Conservation (phyloP, 2,888 invertebrate species). For the Trichogramma dendrolimi region DNA sequence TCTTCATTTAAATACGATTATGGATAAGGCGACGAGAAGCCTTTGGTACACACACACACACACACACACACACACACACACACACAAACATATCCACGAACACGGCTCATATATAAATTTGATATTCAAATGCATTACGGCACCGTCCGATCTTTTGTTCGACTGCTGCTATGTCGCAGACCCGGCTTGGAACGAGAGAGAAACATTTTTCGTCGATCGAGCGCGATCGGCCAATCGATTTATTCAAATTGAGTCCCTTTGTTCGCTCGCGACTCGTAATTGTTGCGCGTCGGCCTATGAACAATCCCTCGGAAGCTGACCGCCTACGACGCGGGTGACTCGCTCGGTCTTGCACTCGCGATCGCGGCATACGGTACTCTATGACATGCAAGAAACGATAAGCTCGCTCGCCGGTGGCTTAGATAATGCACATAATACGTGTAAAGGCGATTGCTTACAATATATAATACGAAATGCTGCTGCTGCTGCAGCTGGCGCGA, state of each 20-base stretch:
- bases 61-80: background rate
- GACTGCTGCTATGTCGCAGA: conserved; percentile 32
- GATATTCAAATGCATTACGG: conserved; percentile 48
- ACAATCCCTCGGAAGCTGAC: too few species aligned
- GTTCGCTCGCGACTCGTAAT: conserved; percentile 11
- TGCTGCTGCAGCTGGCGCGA: too few species aligned
- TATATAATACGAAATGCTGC: too few species aligned
- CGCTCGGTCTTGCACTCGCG: background rate
- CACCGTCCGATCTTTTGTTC: conserved; percentile 45
- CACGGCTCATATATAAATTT: conserved; percentile 43
- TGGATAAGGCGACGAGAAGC: conserved; percentile 45
- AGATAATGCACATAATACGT: too few species aligned
- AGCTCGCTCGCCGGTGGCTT: conserved; percentile 2
- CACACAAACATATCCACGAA: background rate
- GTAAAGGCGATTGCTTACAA: too few species aligned
- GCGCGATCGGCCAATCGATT: conserved; percentile 29
- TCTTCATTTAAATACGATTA: conserved; percentile 52
- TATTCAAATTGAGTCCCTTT: conserved; percentile 22
- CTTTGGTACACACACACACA: background rate
- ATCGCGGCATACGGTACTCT: background rate
- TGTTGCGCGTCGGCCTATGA: background rate
- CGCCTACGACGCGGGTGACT: background rate
- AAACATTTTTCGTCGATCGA: background rate
- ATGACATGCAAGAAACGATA: conserved; percentile 25
- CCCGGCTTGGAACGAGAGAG: too few species aligned